Percentiles rank a stretch among this genome's conserved stretches.
Conservation (phyloP, 2,113 vertebrate species). For the Ceyx margarethae region DNA sequence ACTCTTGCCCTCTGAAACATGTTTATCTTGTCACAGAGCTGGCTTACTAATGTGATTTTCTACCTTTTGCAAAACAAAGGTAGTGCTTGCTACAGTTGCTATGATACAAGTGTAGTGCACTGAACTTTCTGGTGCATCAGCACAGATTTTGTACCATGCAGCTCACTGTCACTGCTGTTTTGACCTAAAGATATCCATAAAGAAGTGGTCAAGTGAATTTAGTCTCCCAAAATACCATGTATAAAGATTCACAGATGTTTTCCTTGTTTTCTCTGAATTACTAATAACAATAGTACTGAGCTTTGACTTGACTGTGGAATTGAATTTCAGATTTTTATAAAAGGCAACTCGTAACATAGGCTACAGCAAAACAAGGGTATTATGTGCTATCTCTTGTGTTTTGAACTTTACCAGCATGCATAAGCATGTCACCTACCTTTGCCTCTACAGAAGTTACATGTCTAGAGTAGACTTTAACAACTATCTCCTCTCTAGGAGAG, state of each 20-base stretch:
- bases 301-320: background rate
- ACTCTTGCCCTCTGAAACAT: conserved; percentile 8
- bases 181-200: background rate
- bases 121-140: background rate
- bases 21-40: conserved; percentile 12
- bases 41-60: conserved; percentile 11
- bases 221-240: background rate
- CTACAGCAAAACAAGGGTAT: background rate
- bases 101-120: background rate
- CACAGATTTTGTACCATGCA: background rate
- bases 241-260: background rate
- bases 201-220: background rate
- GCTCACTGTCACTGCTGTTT: background rate
- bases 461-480: background rate
- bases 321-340: background rate
- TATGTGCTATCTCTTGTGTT: background rate
- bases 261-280: background rate
- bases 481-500: background rate
- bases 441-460: background rate
- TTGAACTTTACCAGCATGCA: background rate
- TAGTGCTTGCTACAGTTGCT: conserved; percentile 2
- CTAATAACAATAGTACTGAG: background rate
- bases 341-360: rapidly evolving
- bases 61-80: background rate
- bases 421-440: background rate